Conservation (phyloP, 2,797 vertebrate genomes). For the Callimico goeldii region DNA sequence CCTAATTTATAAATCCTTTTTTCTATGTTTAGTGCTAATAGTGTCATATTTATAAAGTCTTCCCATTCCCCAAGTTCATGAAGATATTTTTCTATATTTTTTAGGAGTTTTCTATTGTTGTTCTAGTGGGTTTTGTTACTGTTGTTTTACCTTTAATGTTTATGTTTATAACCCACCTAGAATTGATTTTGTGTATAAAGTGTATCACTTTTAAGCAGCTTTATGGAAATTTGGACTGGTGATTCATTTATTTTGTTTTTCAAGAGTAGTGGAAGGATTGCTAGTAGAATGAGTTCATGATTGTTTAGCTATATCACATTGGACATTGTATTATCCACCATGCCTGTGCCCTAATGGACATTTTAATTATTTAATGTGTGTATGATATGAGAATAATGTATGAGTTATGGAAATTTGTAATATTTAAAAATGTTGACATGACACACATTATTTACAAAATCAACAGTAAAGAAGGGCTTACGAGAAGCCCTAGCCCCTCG, state of each 20-base stretch:
- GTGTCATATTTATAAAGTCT: neutral
- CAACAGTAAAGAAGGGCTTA: neutral
- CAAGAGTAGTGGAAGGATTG: neutral
- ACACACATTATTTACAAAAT: neutral
- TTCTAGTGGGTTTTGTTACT: neutral
- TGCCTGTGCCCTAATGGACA: neutral
- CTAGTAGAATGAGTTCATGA: neutral
- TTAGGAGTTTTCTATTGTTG: neutral
- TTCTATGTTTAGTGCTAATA: neutral
- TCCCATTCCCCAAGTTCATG: neutral
- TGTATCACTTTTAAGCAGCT: neutral
- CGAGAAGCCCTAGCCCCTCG: neutral
- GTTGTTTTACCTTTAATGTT: neutral
- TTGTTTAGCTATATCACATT: neutral
- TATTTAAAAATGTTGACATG: neutral
- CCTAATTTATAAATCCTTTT: neutral
- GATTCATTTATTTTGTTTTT: slow-evolving; percentile 12
- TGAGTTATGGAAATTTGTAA: neutral
- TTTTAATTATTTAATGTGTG: neutral
- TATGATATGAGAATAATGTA: neutral
- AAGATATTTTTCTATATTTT: neutral
- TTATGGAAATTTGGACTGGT: neutral
- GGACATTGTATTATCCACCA: neutral
- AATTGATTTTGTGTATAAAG: neutral
- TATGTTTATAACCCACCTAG: neutral